These are phyloP conservation scores for Mallotus villosus DNA, from an alignment of 2,797 vertebrate genomes.

Conservation along the genomic window DNA sequence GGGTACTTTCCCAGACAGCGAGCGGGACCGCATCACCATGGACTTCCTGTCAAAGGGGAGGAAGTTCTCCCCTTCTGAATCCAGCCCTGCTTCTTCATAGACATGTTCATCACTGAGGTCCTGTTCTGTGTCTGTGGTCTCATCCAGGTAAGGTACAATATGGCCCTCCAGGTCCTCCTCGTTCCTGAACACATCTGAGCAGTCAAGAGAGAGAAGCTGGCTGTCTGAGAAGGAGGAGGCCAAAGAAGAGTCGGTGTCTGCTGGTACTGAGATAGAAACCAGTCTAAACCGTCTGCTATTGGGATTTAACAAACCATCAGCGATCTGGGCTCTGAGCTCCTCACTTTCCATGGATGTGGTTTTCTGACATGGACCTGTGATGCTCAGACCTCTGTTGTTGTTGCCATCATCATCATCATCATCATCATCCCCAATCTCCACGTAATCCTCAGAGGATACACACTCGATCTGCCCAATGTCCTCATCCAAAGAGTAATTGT, in stretches of 20 bases:
- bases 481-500: constrained; percentile 14
- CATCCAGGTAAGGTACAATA: constrained; percentile 64
- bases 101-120: constrained; percentile 68
- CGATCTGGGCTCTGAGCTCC: constrained; percentile 19
- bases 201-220: constrained; percentile 53
- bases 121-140: constrained; percentile 61
- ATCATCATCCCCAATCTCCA: constrained; percentile 39
- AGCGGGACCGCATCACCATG: constrained; percentile 73
- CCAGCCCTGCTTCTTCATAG: constrained; percentile 73
- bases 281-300: constrained; percentile 57
- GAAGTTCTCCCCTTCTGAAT: constrained; percentile 67
- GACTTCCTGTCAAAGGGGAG: constrained; percentile 71
- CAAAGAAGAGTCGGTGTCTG: constrained; percentile 53
- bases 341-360: constrained; percentile 27
- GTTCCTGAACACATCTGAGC: constrained; percentile 54
- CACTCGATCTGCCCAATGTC: constrained; percentile 38
- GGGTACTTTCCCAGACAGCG: constrained; percentile 81
- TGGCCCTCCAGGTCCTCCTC: constrained; percentile 64
- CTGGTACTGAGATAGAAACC: constrained; percentile 61
- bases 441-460: constrained; percentile 46
- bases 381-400: constrained; percentile 24
- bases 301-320: constrained; percentile 37
- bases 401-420: constrained; percentile 16
- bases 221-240: constrained; percentile 61
- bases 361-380: constrained; percentile 33